Conservation (phyloP, 2,113 vertebrate species). For the Trematomus loennbergii region DNA sequence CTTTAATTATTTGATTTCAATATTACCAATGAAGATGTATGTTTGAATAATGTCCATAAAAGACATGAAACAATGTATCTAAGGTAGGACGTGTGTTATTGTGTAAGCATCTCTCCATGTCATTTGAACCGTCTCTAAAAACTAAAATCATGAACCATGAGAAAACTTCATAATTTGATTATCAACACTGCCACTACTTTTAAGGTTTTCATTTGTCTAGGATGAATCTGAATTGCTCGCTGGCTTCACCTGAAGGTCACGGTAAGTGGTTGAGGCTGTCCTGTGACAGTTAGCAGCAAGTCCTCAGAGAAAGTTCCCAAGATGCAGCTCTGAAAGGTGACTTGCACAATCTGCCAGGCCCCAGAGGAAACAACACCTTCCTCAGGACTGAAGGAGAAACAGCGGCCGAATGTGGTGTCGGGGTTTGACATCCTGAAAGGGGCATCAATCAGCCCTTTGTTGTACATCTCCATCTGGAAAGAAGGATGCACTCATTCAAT, state of each 20-base stretch:
- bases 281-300: slow-evolving; percentile 83
- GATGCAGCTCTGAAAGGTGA: slow-evolving; percentile 83
- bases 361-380: slow-evolving; percentile 85
- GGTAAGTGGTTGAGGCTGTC: slow-evolving; percentile 75
- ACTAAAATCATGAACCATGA: background rate
- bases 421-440: slow-evolving; percentile 81
- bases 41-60: too few species aligned
- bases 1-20: too few species aligned
- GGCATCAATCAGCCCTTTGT: slow-evolving; percentile 87
- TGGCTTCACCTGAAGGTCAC: slow-evolving; percentile 86
- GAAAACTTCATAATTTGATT: background rate
- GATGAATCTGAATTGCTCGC: background rate
- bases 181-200: background rate
- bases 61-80: too few species aligned
- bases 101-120: too few species aligned
- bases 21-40: too few species aligned
- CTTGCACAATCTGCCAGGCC: slow-evolving; percentile 77
- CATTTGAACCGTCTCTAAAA: too few species aligned
- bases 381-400: slow-evolving; percentile 86
- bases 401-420: slow-evolving; percentile 79
- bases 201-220: background rate
- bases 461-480: slow-evolving; percentile 84
- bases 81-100: too few species aligned
- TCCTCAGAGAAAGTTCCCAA: slow-evolving; percentile 87
- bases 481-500: background rate